phyloP scores from a whole-genome alignment of 2,888 invertebrate genomes.

The Apotomis turbidana region DNA sequence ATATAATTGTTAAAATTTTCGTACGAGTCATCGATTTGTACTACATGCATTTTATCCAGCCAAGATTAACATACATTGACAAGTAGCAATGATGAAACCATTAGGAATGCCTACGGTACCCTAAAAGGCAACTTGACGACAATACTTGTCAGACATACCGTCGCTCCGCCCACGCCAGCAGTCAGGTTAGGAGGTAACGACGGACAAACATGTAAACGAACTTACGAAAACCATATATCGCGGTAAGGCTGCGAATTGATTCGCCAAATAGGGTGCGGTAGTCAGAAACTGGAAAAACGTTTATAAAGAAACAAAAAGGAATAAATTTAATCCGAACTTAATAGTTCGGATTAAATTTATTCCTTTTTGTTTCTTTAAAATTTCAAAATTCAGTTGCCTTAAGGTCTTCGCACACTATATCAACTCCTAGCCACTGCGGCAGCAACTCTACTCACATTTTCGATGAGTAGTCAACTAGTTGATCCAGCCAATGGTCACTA shows the following conservation, averaged over 20 bases:
- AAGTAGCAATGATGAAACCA: constrained; percentile 22
- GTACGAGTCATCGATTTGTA: background rate
- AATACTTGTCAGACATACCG: constrained; percentile 34
- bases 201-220: constrained; percentile 34
- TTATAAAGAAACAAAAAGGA: background rate
- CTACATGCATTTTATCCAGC: background rate
- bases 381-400: no score
- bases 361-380: no score
- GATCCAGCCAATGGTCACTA: no score
- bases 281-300: background rate
- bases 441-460: no score
- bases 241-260: constrained; percentile 7
- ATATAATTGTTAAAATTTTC: no score
- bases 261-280: constrained; percentile 2
- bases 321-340: no score
- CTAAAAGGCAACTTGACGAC: constrained; percentile 15
- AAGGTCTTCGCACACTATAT: no score
- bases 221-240: constrained; percentile 29
- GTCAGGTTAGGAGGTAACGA: constrained; percentile 30
- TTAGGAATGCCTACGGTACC: constrained; percentile 18
- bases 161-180: constrained; percentile 11
- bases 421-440: no score
- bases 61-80: constrained; percentile 7
- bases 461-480: no score
- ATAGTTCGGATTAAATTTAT: no score